Conservation (phyloP, 2,888 invertebrate genomes). For the Pandemis heparana region DNA sequence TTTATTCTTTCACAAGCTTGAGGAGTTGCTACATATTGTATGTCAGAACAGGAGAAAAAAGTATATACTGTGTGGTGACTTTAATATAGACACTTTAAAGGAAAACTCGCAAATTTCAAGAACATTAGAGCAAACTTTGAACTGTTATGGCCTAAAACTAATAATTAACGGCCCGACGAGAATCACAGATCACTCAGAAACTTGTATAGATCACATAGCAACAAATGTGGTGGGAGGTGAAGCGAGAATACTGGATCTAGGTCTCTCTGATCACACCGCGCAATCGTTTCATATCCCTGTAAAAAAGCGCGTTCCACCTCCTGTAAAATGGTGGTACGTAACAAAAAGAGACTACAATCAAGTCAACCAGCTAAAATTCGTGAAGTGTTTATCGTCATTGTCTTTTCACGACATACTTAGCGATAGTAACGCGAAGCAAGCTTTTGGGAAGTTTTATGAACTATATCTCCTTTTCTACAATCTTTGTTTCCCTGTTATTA, state of each 20-base stretch:
- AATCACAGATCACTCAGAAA: neutral
- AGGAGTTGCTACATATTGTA: neutral
- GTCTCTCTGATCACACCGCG: neutral
- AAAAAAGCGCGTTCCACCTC: neutral
- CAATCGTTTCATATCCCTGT: neutral
- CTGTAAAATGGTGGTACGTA: neutral
- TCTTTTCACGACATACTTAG: slow-evolving; percentile 2
- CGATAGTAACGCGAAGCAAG: neutral
- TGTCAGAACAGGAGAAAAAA: neutral
- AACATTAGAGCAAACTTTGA: neutral
- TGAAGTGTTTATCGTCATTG: neutral
- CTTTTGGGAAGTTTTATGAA: slow-evolving; percentile 16
- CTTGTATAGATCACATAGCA: neutral
- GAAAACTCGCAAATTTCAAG: neutral
- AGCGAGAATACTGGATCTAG: neutral
- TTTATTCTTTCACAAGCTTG: neutral
- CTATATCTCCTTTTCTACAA: slow-evolving; percentile 13
- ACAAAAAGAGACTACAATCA: neutral
- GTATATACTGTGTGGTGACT: neutral
- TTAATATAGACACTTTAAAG: neutral
- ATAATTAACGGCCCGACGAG: neutral
- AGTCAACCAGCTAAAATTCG: slow-evolving; percentile 4
- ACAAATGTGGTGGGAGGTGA: neutral
- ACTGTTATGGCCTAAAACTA: neutral
- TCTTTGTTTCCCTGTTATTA: slow-evolving; percentile 17